These are phyloP conservation scores for Tringa solitaria DNA, from an alignment of 2,113 vertebrate species.

Conservation along the genomic window DNA sequence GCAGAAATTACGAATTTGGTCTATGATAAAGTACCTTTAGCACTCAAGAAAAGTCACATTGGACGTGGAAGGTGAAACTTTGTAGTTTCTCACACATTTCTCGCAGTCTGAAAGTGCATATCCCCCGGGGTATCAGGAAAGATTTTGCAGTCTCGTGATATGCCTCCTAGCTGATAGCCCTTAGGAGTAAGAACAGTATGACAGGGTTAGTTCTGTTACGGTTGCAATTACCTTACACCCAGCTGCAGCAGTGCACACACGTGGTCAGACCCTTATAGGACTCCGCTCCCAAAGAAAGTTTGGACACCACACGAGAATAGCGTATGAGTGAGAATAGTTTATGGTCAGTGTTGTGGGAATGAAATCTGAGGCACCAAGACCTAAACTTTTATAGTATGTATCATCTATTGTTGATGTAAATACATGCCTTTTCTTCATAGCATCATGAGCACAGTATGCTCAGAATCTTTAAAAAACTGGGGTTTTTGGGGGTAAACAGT, in stretches of 20 bases:
- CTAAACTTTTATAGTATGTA: neutral
- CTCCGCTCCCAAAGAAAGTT: neutral
- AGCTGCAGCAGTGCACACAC: neutral
- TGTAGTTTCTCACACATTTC: neutral
- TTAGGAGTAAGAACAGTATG: neutral
- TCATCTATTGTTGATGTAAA: neutral
- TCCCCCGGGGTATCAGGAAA: neutral
- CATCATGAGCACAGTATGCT: neutral
- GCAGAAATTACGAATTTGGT: neutral
- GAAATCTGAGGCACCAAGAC: neutral
- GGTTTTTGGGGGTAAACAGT: neutral
- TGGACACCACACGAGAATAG: neutral
- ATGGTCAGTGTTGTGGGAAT: neutral
- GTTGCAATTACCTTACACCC: neutral
- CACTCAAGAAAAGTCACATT: neutral
- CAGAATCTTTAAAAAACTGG: neutral
- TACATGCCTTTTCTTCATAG: neutral
- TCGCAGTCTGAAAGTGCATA: neutral
- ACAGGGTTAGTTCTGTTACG: neutral
- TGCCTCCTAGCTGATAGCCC: neutral
- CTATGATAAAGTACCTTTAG: neutral
- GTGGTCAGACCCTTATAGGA: neutral
- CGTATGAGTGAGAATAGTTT: neutral
- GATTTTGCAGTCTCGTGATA: neutral
- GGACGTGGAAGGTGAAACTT: neutral